Conservation (phyloP, 2,113 vertebrate species). For the Columba janthina region DNA sequence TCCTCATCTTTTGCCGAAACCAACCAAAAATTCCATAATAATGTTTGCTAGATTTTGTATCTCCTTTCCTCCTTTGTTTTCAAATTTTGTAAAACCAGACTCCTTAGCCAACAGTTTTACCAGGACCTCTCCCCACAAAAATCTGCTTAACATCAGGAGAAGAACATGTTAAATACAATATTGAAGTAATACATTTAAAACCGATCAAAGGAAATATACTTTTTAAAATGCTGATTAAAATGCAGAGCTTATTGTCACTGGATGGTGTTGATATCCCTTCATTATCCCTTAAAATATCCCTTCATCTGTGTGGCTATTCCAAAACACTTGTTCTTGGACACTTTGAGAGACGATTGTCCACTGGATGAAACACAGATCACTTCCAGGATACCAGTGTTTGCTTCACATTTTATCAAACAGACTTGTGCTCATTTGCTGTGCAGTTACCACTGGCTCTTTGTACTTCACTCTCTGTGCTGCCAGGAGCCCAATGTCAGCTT, state of each 20-base stretch:
- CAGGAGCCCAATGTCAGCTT: background rate
- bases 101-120: background rate
- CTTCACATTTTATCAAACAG: fast-evolving
- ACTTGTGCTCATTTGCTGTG: background rate
- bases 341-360: background rate
- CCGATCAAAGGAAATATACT: background rate
- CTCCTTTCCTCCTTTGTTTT: background rate
- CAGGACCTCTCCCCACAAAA: background rate
- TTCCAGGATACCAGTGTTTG: background rate
- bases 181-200: background rate
- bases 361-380: background rate
- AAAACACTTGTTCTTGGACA: background rate
- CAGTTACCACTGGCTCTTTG: fast-evolving
- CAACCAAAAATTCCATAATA: background rate
- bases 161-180: background rate
- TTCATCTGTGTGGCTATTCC: background rate
- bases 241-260: background rate
- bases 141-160: background rate
- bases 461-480: background rate
- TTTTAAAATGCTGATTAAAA: background rate
- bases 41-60: background rate
- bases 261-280: background rate
- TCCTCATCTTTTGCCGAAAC: background rate
- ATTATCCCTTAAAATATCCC: background rate
- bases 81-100: background rate